These are phyloP conservation scores for Nematostella vectensis DNA, from an alignment of 92 coral and sea anemone genomes.

Conservation along the genomic window DNA sequence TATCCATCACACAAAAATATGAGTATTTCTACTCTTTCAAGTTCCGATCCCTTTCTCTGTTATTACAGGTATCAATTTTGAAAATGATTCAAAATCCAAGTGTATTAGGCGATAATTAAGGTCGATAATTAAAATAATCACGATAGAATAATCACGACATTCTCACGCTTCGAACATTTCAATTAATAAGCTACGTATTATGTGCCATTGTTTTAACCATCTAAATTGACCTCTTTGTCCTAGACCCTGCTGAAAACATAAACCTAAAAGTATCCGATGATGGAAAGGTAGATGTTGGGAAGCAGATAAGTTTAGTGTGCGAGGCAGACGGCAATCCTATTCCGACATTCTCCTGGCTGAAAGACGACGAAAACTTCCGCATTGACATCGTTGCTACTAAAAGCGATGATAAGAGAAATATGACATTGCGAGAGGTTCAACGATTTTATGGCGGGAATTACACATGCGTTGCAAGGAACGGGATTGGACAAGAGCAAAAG, in stretches of 20 bases:
- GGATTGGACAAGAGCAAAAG: background rate
- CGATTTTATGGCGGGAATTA: constrained; percentile 26
- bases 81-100: too few relatives aligned
- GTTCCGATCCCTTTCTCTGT: too few relatives aligned
- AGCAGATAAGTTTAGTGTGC: constrained; percentile 14
- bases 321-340: constrained; percentile 27
- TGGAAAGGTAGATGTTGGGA: background rate
- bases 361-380: background rate
- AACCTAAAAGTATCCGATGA: background rate
- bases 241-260: constrained; percentile 20
- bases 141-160: too few relatives aligned
- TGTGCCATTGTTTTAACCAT: too few relatives aligned
- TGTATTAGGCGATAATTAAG: too few relatives aligned
- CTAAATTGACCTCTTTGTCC: background rate
- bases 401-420: constrained; percentile 4
- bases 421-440: constrained; percentile 11
- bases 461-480: constrained; percentile 22
- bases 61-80: too few relatives aligned
- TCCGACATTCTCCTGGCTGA: constrained; percentile 24
- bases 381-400: background rate
- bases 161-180: too few relatives aligned
- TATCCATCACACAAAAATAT: too few relatives aligned
- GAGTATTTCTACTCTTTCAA: too few relatives aligned
- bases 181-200: too few relatives aligned
- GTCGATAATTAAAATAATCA: too few relatives aligned